Evolutionary conservation across 2,888 invertebrate genomes (phyloP).

Genomic region (Pachydiplax longipennis): DNA sequence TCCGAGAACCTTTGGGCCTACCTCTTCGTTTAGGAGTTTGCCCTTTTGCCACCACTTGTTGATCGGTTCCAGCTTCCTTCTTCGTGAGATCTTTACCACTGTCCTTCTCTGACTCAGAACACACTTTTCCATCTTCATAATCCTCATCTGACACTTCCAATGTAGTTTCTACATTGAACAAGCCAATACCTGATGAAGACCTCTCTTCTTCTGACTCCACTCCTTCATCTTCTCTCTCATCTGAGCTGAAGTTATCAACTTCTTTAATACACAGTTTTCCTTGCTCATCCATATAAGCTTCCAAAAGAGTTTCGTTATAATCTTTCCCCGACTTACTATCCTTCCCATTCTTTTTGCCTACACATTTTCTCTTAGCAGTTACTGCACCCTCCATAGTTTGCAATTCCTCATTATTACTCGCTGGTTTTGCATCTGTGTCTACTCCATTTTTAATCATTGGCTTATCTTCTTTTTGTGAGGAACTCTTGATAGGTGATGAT

Average conservation of each 20-base stretch:
- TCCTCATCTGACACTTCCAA: conserved; percentile 4
- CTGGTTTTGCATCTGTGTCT: conserved; percentile 8
- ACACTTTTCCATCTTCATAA: neutral
- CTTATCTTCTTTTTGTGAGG: conserved; percentile 46
- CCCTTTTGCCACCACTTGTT: neutral
- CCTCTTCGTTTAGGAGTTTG: conserved; percentile 38
- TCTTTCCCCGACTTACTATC: conserved; percentile 39
- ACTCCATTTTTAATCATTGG: conserved; percentile 15
- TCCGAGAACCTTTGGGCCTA: conserved; percentile 51
- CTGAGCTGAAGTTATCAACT: conserved; percentile 3
- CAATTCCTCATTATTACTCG: neutral
- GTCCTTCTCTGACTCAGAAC: conserved; percentile 13
- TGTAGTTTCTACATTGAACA: conserved; percentile 9
- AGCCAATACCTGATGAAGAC: conserved; percentile 25
- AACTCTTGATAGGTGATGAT: conserved; percentile 11
- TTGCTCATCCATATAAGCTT: conserved; percentile 43
- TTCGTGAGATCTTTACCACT: neutral
- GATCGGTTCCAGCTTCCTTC: neutral
- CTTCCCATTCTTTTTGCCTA: neutral
- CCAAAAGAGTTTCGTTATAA: conserved; percentile 30
- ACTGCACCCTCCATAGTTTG: neutral
- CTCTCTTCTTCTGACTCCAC: conserved; percentile 48
- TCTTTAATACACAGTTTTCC: conserved; percentile 23
- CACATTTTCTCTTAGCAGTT: neutral
- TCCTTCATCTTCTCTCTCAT: conserved; percentile 20